Evolutionary conservation across 2,113 vertebrate species (phyloP).

Genomic region (Anseranas semipalmata): DNA sequence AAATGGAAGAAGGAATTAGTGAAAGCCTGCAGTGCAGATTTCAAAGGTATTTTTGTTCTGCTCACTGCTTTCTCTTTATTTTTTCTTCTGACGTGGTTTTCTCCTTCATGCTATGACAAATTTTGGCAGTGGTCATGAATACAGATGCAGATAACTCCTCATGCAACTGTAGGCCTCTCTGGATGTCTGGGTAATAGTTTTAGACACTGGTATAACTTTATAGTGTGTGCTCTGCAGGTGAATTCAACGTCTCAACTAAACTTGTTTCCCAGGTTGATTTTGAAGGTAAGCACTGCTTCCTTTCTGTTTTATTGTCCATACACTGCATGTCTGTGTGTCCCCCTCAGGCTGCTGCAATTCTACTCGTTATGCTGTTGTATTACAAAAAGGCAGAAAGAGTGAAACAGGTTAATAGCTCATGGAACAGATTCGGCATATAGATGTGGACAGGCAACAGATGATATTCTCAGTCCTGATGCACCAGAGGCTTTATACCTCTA

Average conservation of each 20-base stretch:
- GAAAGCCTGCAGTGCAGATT: background rate
- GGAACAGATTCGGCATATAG: background rate
- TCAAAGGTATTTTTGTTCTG: slow-evolving; percentile 13
- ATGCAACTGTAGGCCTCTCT: background rate
- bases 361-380: background rate
- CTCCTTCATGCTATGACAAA: background rate
- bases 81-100: slow-evolving; percentile 1
- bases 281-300: background rate
- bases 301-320: background rate
- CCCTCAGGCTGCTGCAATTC: background rate
- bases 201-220: background rate
- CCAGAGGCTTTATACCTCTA: background rate
- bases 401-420: background rate
- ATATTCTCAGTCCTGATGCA: background rate
- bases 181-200: background rate
- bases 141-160: slow-evolving; percentile 1
- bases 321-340: background rate
- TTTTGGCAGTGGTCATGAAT: slow-evolving; percentile 35
- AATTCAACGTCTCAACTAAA: background rate
- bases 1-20: slow-evolving; percentile 29
- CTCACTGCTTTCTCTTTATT: background rate
- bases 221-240: background rate
- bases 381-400: background rate
- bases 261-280: background rate
- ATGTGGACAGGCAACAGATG: background rate